Base-by-base conservation (phyloP, 2,888 invertebrate species). In the Dysmachus trigonus region DNA sequence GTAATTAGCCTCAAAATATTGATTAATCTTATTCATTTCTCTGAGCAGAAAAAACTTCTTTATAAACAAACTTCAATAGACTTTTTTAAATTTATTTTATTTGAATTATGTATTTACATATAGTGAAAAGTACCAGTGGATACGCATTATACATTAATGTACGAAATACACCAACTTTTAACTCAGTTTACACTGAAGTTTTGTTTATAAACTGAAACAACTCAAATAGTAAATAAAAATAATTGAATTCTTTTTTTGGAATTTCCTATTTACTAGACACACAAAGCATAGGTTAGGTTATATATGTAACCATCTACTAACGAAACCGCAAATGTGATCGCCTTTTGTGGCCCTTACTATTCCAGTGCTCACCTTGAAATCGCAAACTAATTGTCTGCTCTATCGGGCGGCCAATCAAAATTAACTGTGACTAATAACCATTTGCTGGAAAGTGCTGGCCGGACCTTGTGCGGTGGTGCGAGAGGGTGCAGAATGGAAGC, bases 361-460 rank as follows among this genome's bases (percentile, higher is more conserved):
- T 62, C 62, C 22, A 10, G 62, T 62, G 62, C 62, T 62, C 62
- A 62, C 62, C 62, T 62, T 62, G 62, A 62, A 62, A 62, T 62
- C 62, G 62, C 27, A 13, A 62, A 62, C 62, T 62, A 62, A 22
- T 62, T 62, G 62, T 62, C 62, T 62, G 22, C 62, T 62, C 62
- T 62, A 82, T 82, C 82, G 53, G 33, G 22, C n/a, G 35, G 47
- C 84, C 86, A 87, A 86, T 87, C 87, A 81, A 83, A 87, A 87
- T 87, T 86, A 85, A 62, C 86, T 87, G 86, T 87, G 86, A 87
- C 87, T 87, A 86, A 88, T 88, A 87, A 88, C 88, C 87, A 88
- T 87, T 87, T 87, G 84, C 84, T 71, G 53, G 35, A 5, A 35
- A 71, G 18, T 22, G 7, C 13, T 18, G 30, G 15, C 31, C 18